Evolutionary conservation across 2,888 invertebrate species (phyloP), one percentile per base, ranked within the genome.

Genomic region (Spilosoma lubricipeda): DNA sequence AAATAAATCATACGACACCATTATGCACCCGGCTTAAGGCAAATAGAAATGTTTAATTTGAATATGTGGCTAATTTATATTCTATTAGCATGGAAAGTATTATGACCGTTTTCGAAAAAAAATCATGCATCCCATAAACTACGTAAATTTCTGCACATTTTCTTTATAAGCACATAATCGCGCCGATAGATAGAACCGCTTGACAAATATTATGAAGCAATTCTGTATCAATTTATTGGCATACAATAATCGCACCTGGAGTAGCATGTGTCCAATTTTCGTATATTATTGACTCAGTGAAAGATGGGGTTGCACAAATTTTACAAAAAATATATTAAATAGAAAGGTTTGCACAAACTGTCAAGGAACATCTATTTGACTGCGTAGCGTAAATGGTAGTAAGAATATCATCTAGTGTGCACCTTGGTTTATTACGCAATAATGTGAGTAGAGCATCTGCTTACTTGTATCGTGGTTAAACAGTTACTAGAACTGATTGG

Each of bases 341-440:
- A 88, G 89, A 91, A 89, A 90, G 90, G 88, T 88, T 91, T 89
- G 88, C 88, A 82, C 87, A 88, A 88, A 82, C 72, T 82, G 78
- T 80, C 81, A 78, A 63, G 27, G 64, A 42, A n/a, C 39, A 52
- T 64, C 30, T 67, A 84, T 89, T 89, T 90, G 90, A 88, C 90
- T 89, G 77, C 77, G 67, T 77, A 73, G 79, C 80, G 70, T 36
- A 8, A 36, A n/a, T n/a, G 33, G 33, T 78, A 79, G 75, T 82
- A 71, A 68, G 64, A 67, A 67, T 73, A 67, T 77, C 78, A 85
- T 79, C 73, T 85, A 83, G 71, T 77, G 72, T 85, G 86, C 91
- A 92, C 86, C 91, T 92, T 91, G 89, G 78, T 75, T 79, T 85
- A 82, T 88, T 87, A 82, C 79, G 81, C 78, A 84, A 85, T 39